Base-by-base conservation (phyloP, 2,888 invertebrate genomes). In the Ormyrus rosae region DNA sequence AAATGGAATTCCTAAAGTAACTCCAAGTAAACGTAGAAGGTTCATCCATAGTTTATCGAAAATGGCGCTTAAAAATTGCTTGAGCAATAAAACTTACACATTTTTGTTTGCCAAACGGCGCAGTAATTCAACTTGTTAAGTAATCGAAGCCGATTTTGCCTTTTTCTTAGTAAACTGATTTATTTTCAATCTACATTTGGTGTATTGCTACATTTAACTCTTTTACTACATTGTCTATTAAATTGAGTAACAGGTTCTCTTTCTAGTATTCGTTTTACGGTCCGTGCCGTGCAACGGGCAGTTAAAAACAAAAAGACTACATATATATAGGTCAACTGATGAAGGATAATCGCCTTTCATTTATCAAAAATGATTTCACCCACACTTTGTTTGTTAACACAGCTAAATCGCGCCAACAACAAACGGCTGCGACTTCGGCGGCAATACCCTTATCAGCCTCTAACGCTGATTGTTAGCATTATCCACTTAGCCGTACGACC, bases 181-280 rank as follows among this genome's bases (percentile, higher is more conserved):
- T 34, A 34, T 34, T 34, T 34, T 34, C 34, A 34, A 34, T 34
- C 34, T 34, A 34, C 34, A 34, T 34, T 34, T 34, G 34, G 34
- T 34, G 34, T 4, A 34, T 4, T 34, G 34, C 34, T 34, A 34
- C 34, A 34, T 34, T 34, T 34, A 53, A 53, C 8, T 53, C 11
- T 58, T 63, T 63, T 63, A 34, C 45, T 63, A 45, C 45, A 63
- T 63, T 63, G 9, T 46, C 34, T 10, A 55, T 63, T 34, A 13
- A 55, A 72, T 72, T 61, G 73, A 45, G 67, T 19, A 76, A 65
- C 51, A 56, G 5, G 19, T 50, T 6, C n/a, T 46, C 48, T 70
- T 55, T 70, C 58, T 70, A 48, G 13, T 4, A 34, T 34, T 34
- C 34, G 34, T 34, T 34, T 34, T 34, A 34, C 34, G 34, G 34